Percentiles rank a stretch among this genome's conserved stretches.
phyloP scores from a whole-genome alignment of 2,113 vertebrate species.

The Neofelis nebulosa region DNA sequence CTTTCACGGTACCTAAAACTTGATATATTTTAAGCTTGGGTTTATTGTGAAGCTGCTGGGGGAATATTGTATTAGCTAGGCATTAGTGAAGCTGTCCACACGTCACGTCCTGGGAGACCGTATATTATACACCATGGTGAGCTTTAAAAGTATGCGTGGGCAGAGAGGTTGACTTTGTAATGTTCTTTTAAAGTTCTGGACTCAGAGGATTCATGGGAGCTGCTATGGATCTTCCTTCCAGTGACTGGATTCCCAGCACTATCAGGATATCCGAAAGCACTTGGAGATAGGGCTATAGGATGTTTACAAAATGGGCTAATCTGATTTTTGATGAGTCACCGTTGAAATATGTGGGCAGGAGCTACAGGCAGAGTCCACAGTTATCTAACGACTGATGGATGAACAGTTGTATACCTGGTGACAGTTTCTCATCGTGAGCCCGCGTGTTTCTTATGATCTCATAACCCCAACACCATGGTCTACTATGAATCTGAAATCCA shows the following conservation, averaged over 20 bases:
- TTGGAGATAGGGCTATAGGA: background rate
- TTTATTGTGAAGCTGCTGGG: background rate
- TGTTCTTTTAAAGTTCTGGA: background rate
- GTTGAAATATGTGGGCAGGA: background rate
- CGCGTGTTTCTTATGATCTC: background rate
- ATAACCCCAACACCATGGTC: background rate
- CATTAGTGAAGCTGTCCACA: background rate
- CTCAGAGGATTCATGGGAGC: background rate
- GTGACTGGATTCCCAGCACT: accelerated
- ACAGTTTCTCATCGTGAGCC: too few species aligned
- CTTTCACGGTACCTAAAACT: slow-evolving; percentile 83
- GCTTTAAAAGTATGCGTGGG: background rate
- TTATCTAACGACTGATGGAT: accelerated
- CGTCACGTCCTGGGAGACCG: background rate
- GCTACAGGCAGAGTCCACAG: accelerated
- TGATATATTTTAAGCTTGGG: background rate
- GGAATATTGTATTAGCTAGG: background rate
- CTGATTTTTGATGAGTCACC: background rate
- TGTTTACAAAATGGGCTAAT: background rate
- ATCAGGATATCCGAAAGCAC: background rate
- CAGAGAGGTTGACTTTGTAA: background rate
- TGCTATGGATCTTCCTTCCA: background rate
- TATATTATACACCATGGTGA: accelerated
- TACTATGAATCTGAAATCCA: background rate
- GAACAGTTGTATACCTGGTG: accelerated